phyloP scores from a whole-genome alignment of 2,113 vertebrate genomes.

The Aegotheles bennettii region DNA sequence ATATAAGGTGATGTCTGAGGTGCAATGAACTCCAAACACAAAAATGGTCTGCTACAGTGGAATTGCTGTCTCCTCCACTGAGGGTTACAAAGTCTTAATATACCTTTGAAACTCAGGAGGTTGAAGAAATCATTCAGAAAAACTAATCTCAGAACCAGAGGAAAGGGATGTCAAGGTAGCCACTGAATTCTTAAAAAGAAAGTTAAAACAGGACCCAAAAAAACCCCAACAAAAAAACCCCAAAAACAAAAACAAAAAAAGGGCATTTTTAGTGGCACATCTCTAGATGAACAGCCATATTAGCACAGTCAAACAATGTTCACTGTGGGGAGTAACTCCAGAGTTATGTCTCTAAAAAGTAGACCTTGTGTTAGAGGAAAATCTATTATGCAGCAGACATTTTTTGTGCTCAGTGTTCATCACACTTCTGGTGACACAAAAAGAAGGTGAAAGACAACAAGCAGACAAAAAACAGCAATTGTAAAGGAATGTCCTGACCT shows the following conservation, averaged over 20 bases:
- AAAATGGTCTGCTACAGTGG: background rate
- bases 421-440: background rate
- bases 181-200: background rate
- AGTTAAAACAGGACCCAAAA: background rate
- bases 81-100: background rate
- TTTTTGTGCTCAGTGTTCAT: background rate
- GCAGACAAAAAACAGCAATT: background rate
- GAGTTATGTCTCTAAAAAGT: background rate
- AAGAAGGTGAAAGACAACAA: background rate
- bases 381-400: background rate
- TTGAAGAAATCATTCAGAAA: background rate
- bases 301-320: background rate
- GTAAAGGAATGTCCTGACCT: background rate
- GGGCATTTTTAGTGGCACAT: background rate
- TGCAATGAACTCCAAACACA: background rate
- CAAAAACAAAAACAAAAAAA: background rate
- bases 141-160: background rate
- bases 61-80: background rate
- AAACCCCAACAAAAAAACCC: background rate
- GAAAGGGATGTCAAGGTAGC: background rate
- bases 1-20: background rate
- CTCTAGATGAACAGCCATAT: background rate
- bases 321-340: background rate
- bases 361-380: background rate
- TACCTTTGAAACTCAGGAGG: background rate